A percentile compares a stretch with the other conserved stretches of the same genome.
These are phyloP conservation scores for Nemoura dubitans DNA, from an alignment of 2,888 invertebrate genomes.

Conservation along the genomic window DNA sequence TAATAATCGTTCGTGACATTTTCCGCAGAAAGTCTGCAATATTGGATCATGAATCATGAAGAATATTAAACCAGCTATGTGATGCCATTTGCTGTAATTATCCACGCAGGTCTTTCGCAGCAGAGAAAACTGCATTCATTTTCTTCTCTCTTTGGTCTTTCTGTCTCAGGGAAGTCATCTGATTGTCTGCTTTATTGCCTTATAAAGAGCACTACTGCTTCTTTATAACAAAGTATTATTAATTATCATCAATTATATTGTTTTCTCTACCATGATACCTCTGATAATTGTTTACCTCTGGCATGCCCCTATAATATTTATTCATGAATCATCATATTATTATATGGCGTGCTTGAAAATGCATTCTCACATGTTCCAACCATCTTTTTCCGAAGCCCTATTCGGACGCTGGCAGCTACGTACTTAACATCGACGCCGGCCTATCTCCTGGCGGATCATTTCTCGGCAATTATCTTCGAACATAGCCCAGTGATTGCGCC, in stretches of 20 bases:
- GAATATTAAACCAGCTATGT: background rate
- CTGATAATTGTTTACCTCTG: conserved; percentile 32
- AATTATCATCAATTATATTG: conserved; percentile 40
- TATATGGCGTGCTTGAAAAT: background rate
- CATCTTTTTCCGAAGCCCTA: background rate
- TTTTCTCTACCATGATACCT: conserved; percentile 38
- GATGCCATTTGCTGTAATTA: background rate
- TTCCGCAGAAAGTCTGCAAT: background rate
- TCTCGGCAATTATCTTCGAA: background rate
- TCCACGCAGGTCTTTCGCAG: background rate
- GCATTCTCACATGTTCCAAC: background rate
- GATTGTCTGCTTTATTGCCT: background rate
- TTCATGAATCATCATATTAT: conserved; percentile 27
- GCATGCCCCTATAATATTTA: conserved; percentile 31
- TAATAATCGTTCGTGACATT: conserved; percentile 29
- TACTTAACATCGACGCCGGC: background rate
- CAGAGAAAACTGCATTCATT: conserved; percentile 1
- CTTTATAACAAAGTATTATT: conserved; percentile 27
- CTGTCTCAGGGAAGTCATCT: conserved; percentile 28
- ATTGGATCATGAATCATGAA: conserved; percentile 22
- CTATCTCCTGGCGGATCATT: background rate
- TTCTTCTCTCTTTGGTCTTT: conserved; percentile 1
- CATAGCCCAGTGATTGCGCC: background rate
- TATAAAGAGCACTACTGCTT: conserved; percentile 30
- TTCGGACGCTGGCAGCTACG: background rate